Conservation (phyloP, 1,140 invertebrate species). For the Panagrolaimus sp. region DNA sequence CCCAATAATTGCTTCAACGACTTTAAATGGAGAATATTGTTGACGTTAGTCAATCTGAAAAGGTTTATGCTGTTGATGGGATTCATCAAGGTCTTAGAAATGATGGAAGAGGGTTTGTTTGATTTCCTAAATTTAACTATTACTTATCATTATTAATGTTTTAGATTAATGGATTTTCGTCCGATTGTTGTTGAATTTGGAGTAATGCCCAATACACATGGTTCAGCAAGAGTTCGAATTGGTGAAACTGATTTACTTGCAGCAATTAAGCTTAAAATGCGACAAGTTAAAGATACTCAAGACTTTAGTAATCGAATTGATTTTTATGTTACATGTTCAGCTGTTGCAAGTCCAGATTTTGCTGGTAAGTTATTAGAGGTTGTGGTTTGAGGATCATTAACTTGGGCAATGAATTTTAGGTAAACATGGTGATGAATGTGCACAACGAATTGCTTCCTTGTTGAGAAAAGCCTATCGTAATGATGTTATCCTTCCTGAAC, state of each 20-base stretch:
- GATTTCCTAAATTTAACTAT: neutral
- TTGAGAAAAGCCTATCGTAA: slow-evolving; percentile 10
- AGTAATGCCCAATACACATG: slow-evolving; percentile 6
- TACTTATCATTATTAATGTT: neutral
- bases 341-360: slow-evolving; percentile 10
- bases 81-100: slow-evolving; percentile 3
- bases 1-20: too few species aligned
- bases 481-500: slow-evolving; percentile 9
- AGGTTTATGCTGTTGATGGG: slow-evolving; percentile 1
- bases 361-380: too few species aligned
- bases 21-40: neutral
- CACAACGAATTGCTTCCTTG: neutral
- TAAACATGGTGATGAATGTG: slow-evolving; percentile 8
- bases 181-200: neutral
- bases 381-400: too few species aligned
- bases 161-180: slow-evolving; percentile 5
- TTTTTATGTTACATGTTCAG: neutral
- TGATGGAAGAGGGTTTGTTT: slow-evolving; percentile 1
- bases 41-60: slow-evolving; percentile 1
- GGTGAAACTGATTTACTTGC: neutral
- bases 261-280: slow-evolving; percentile 4
- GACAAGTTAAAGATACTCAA: neutral
- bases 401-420: too few species aligned
- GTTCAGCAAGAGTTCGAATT: slow-evolving; percentile 1
- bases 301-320: slow-evolving; percentile 4